phyloP scores from a whole-genome alignment of 2,113 vertebrate genomes.

The Ursus arctos region DNA sequence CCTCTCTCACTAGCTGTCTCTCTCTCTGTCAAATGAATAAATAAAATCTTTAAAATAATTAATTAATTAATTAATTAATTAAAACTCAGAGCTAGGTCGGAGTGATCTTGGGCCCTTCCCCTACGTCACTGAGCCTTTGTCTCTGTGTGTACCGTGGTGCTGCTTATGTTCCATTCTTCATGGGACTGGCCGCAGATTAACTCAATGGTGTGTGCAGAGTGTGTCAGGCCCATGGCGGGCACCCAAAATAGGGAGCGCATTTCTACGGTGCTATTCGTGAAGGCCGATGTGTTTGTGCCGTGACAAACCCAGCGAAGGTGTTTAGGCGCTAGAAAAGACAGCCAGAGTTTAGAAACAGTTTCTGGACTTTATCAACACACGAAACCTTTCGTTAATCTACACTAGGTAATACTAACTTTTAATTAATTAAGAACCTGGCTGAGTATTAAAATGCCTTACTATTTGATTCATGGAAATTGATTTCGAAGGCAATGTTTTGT shows the following conservation, averaged over 20 bases:
- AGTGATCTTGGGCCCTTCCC: neutral
- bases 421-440: conserved; percentile 83
- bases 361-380: conserved; percentile 53
- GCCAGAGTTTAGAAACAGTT: conserved; percentile 68
- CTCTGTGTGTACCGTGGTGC: fast-evolving
- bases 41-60: too few relatives aligned
- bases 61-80: too few relatives aligned
- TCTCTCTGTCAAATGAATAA: too few relatives aligned
- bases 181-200: neutral
- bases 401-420: conserved; percentile 87
- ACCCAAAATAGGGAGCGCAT: neutral
- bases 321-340: neutral
- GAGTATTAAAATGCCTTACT: conserved; percentile 87
- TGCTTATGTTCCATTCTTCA: neutral
- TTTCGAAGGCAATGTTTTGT: conserved; percentile 87
- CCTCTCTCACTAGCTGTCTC: too few relatives aligned
- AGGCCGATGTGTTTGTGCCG: neutral
- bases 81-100: neutral
- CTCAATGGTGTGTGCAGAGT: neutral
- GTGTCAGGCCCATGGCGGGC: neutral
- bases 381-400: conserved; percentile 59
- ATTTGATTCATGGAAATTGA: conserved; percentile 89
- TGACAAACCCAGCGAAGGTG: neutral
- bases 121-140: neutral
- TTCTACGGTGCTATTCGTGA: fast-evolving